A percentile compares a stretch with the other conserved stretches of the same genome.
Conservation (phyloP, 2,888 invertebrate genomes). For the Ditylenchus weischeri region DNA sequence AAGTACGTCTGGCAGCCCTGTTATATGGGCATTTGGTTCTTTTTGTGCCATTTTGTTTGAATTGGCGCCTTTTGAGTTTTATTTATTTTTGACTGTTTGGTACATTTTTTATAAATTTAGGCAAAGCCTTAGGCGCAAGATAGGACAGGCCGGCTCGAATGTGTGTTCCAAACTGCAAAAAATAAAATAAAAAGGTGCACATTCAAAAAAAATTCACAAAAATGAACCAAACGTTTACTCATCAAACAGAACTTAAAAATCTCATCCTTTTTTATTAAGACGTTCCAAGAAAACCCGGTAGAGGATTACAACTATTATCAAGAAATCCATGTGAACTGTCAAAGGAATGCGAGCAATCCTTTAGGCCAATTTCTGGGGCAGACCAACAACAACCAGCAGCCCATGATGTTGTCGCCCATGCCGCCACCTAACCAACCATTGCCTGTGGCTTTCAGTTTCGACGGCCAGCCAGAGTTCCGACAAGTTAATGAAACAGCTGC, state of each 20-base stretch:
- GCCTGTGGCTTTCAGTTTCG: slow-evolving; percentile 14
- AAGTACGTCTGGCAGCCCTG: too few relatives aligned
- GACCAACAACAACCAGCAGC: background rate
- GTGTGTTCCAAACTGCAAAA: too few relatives aligned
- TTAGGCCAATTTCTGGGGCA: background rate
- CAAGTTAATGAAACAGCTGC: slow-evolving; percentile 5
- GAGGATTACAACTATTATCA: slow-evolving; percentile 41
- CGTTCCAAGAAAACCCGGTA: slow-evolving; percentile 43
- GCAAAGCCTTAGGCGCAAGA: too few relatives aligned
- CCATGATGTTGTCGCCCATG: slow-evolving; percentile 11
- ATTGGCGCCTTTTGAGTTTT: too few relatives aligned
- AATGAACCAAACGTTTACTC: too few relatives aligned
- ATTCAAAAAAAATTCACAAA: too few relatives aligned
- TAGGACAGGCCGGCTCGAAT: too few relatives aligned
- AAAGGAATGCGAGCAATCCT: slow-evolving; percentile 6
- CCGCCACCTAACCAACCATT: background rate
- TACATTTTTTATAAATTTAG: too few relatives aligned
- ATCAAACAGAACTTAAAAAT: background rate
- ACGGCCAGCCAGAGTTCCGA: slow-evolving; percentile 13
- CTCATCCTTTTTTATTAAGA: slow-evolving; percentile 28
- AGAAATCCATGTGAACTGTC: slow-evolving; percentile 32
- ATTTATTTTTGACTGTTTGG: too few relatives aligned
- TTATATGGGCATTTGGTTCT: too few relatives aligned
- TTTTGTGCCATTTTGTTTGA: too few relatives aligned
- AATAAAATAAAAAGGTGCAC: too few relatives aligned